Conservation (phyloP, 2,888 invertebrate species). For the Colletes collaris region DNA sequence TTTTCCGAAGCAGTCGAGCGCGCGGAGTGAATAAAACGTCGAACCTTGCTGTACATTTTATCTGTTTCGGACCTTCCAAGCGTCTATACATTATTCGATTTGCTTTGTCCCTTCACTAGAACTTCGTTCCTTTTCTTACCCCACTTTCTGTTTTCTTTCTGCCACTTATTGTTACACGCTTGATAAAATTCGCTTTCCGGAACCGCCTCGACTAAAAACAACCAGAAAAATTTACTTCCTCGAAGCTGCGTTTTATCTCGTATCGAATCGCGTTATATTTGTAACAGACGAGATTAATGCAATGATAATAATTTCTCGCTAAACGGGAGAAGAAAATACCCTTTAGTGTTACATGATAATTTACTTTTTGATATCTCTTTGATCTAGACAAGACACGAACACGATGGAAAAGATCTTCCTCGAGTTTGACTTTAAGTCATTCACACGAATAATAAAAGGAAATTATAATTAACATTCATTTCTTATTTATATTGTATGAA, state of each 20-base stretch:
- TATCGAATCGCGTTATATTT: background rate
- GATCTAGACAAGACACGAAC: too few relatives aligned
- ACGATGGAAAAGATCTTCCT: too few relatives aligned
- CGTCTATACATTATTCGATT: slow-evolving; percentile 34
- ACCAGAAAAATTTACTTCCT: background rate
- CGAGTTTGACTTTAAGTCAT: too few relatives aligned
- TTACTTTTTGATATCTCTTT: too few relatives aligned
- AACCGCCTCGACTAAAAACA: slow-evolving; percentile 1
- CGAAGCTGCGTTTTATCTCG: slow-evolving; percentile 1
- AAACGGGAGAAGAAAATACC: too few relatives aligned
- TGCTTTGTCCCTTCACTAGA: slow-evolving; percentile 8
- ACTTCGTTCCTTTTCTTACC: slow-evolving; percentile 10
- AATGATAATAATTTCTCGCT: background rate
- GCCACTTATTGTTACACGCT: slow-evolving; percentile 13
- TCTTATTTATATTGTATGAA: too few relatives aligned
- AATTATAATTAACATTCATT: too few relatives aligned
- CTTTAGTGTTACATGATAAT: too few relatives aligned
- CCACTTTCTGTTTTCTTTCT: background rate
- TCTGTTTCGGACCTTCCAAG: slow-evolving; percentile 31
- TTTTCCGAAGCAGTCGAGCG: background rate
- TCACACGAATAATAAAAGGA: too few relatives aligned
- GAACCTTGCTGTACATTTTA: slow-evolving; percentile 34
- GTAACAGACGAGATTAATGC: too few relatives aligned
- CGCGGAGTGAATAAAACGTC: slow-evolving; percentile 11
- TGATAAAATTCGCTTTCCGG: slow-evolving; percentile 18